Base-by-base conservation (phyloP, 2,888 invertebrate species). In the Alloplasta piceator region DNA sequence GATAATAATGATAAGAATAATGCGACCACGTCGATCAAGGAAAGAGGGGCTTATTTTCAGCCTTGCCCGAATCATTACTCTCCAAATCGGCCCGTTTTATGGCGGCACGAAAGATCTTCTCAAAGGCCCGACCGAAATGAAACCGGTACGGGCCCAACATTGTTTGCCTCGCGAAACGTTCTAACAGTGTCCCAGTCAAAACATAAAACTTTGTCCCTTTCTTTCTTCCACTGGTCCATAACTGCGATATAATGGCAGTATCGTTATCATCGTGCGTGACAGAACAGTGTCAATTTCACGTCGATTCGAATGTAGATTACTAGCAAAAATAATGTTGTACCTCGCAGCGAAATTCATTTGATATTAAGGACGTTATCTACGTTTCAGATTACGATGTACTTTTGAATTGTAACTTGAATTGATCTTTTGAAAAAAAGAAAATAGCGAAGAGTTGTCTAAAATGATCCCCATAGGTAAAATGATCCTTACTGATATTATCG, bases 131-230 rank as follows among this genome's bases (percentile, higher is more conserved):
- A 52, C 48, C 9, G 55, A 60, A 36, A 39, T 58, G 52, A 16
- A 10, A 60, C 60, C 26, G 41, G 7, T 41, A 5, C 5, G 67
- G 70, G 46, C 36, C 52, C 77, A 50, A 61, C 76, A 73, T 72
- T 80, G 82, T 82, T 80, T 80, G 55, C 52, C 38, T 55, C 46
- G 43, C 73, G 64, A 52, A 77, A 63, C 82, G 74, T 82, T 82
- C 26, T 79, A 76, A 77, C 70, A 60, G 56, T 26, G 26, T 68
- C 46, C 60, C 68, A 80, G 82, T 80, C 82, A 82, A 80, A 82
- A 82, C 82, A 82, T 60, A 52, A 66, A 77, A 46, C 6, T 61
- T 58, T 10, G 10, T 14, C 48, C 10, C 60, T 46, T 48, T 43
- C 66, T 67, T 58, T 68, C 38, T 36, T 36, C n/a, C 39, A 39